Percentiles rank a stretch among this genome's conserved stretches.
Conservation (phyloP, 2,113 vertebrate species). For the Ailurus styani region DNA sequence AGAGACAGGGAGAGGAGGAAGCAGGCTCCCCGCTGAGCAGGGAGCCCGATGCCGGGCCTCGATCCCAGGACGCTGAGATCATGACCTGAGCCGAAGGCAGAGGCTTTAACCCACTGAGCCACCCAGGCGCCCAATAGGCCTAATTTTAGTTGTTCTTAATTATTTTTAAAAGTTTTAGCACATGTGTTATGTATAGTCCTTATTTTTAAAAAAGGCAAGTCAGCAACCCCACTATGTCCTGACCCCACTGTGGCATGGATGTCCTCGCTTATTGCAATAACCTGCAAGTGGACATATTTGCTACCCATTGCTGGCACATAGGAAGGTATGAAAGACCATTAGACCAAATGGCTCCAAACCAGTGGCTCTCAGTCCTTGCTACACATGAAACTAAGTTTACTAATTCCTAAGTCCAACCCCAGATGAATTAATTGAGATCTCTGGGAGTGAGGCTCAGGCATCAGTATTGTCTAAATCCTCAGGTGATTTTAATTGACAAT, state of each 20-base stretch:
- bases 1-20: too few relatives aligned
- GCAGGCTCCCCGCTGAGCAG: too few relatives aligned
- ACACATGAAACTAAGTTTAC: not conserved
- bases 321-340: not conserved
- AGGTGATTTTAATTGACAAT: not conserved
- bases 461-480: not conserved
- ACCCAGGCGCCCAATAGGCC: too few relatives aligned
- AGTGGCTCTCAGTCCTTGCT: not conserved
- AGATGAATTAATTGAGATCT: not conserved
- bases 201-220: not conserved
- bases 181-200: not conserved
- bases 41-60: too few relatives aligned
- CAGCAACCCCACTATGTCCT: not conserved
- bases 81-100: too few relatives aligned
- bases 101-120: too few relatives aligned
- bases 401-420: not conserved
- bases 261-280: not conserved
- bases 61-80: too few relatives aligned
- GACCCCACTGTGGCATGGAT: not conserved
- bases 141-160: not conserved
- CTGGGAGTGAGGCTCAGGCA: not conserved
- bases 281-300: not conserved
- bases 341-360: not conserved
- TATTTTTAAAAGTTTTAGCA: not conserved
- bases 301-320: not conserved